A percentile compares a stretch with the other conserved stretches of the same genome.
These are phyloP conservation scores for Phortica variegata DNA, from an alignment of 1,140 invertebrate species.

Conservation along the genomic window DNA sequence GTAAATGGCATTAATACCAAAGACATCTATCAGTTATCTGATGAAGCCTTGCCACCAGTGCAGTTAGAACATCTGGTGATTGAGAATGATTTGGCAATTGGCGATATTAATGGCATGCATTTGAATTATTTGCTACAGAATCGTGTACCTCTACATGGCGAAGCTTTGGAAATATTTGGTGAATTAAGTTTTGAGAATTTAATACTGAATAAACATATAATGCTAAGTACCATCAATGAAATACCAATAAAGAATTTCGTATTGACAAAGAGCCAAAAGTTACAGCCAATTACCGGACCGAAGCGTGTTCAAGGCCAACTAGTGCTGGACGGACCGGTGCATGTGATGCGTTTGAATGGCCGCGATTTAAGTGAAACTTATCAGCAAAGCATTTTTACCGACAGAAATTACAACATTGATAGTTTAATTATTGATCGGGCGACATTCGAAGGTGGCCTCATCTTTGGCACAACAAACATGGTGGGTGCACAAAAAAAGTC, in stretches of 20 bases:
- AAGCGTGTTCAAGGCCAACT: constrained; percentile 33
- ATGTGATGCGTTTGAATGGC: constrained; percentile 36
- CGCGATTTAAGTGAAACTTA: constrained; percentile 37
- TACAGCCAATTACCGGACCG: constrained; percentile 28
- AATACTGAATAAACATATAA: constrained; percentile 16
- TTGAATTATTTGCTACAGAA: constrained; percentile 36
- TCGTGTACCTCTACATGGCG: constrained; percentile 26
- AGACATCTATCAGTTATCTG: constrained; percentile 15
- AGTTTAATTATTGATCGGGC: constrained; percentile 35
- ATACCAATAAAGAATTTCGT: constrained; percentile 33
- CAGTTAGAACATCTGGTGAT: constrained; percentile 15
- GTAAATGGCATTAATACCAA: constrained; percentile 25
- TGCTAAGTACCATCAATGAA: constrained; percentile 34
- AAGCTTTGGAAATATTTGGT: constrained; percentile 34
- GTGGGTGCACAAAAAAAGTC: constrained; percentile 3
- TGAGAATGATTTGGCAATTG: constrained; percentile 15
- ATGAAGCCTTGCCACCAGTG: constrained; percentile 19
- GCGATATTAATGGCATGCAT: constrained; percentile 32
- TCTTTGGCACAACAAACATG: neutral
- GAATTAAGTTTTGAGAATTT: constrained; percentile 37
- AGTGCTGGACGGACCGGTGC: constrained; percentile 27
- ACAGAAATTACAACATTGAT: constrained; percentile 43
- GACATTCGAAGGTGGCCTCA: constrained; percentile 26
- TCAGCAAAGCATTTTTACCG: constrained; percentile 32
- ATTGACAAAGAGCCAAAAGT: constrained; percentile 16